These are phyloP conservation scores for Porites lutea DNA, from an alignment of 64 coral and sea anemone species.

Conservation along the genomic window DNA sequence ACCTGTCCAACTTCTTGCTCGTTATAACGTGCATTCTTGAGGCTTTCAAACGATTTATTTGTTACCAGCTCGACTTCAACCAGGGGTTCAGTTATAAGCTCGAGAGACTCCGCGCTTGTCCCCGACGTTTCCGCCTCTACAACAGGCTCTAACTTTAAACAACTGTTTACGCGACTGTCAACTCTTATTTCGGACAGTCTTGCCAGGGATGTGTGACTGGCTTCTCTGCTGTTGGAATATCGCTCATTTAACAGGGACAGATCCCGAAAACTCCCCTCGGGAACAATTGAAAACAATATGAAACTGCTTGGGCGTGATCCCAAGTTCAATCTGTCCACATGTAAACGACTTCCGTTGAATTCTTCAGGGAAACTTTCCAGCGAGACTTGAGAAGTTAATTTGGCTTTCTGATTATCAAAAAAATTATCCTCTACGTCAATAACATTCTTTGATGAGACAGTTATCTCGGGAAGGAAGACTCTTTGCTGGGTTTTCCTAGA, in stretches of 20 bases:
- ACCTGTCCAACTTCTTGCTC: not conserved
- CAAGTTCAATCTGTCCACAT: not conserved
- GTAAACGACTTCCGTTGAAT: constrained; percentile 30
- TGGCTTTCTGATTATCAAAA: constrained; percentile 1
- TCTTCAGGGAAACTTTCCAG: constrained; percentile 39
- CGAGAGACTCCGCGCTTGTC: not conserved
- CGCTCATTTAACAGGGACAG: constrained; percentile 40
- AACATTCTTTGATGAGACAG: not conserved
- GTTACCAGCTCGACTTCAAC: not conserved
- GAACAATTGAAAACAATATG: constrained; percentile 62
- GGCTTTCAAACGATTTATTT: not conserved
- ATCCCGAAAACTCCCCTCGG: constrained; percentile 58
- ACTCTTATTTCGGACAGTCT: constrained; percentile 21
- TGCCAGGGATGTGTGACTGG: constrained; percentile 24
- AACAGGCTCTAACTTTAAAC: constrained; percentile 16
- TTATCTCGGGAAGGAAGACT: not conserved
- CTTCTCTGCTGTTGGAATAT: constrained; percentile 16
- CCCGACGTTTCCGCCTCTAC: not conserved
- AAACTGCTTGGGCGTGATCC: constrained; percentile 53
- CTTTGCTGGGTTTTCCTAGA: not conserved
- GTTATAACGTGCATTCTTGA: not conserved
- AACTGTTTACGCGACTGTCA: constrained; percentile 20
- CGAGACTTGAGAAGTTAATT: constrained; percentile 21
- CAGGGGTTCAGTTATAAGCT: not conserved
- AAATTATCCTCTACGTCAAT: constrained; percentile 2